Base-by-base conservation (phyloP, 2,113 vertebrate species). In the Halichoerus grypus region DNA sequence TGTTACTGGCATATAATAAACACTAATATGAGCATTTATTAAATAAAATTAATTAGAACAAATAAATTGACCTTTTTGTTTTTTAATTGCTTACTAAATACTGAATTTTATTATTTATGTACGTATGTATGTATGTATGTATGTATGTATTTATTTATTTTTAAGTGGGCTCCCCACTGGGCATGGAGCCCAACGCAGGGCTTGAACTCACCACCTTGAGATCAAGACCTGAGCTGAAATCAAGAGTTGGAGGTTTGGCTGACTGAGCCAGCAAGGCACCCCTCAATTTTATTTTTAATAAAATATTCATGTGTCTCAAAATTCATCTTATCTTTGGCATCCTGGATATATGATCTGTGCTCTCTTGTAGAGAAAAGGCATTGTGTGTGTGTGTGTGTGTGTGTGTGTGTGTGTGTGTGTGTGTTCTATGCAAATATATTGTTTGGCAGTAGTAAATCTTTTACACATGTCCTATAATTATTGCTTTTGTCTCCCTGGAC, bases 321-420 rank as follows among this genome's bases (percentile, higher is more conserved):
- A n/a, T 59, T 74, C 5, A 13, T 63, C 53, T 91, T 46, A 3
- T 57, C 4, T 63, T 84, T 49, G 8, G 4, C 15, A 39, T 49
- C 2, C 33, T 28, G 0, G 16, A 16, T 31, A 28, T 13, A 46
- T 24, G 4, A 69, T n/a, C 3, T 65, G 2, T 63, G 13, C 2
- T 79, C 1, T 53, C 10, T n/a, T 33, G 9, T 11, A 57, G 39
- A 55, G 3, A 90, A 87, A 67, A 49, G 7, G 4, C 33, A 14
- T 15, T 42, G 5, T 49, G 71, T 72, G 15, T 71, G n/a, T 69
- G 7, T 11, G 28, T 28, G 1, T 67, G 16, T 39, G 3, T 88
- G 3, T 51, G 19, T 80, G 19, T 88, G n/a, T 57, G 6, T 67
- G 28, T 28, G 1, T 67, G 16, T 39, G 3, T 88, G 3, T 51